Conservation (phyloP, 2,113 vertebrate species). For the Ornithorhynchus anatinus region DNA sequence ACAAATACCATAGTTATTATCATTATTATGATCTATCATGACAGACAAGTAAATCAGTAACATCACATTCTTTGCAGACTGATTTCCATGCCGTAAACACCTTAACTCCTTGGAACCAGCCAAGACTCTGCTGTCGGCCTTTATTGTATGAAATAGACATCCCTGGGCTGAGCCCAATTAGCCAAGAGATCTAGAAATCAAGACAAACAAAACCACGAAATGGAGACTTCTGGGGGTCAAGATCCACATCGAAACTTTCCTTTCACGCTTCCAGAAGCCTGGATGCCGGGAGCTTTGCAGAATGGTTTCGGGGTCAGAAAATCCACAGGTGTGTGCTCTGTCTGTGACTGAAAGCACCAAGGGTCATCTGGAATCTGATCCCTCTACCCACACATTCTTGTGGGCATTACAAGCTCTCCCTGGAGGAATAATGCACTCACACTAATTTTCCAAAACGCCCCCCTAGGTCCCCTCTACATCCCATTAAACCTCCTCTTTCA, state of each 20-base stretch:
- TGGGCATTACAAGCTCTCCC: constrained; percentile 67
- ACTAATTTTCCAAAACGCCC: constrained; percentile 64
- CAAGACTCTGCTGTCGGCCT: too few relatives aligned
- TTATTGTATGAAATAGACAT: too few relatives aligned
- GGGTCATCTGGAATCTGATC: constrained; percentile 64
- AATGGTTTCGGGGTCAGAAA: constrained; percentile 67
- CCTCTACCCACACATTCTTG: constrained; percentile 66
- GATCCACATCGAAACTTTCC: constrained; percentile 51
- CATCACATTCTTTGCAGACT: too few relatives aligned
- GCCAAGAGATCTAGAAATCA: too few relatives aligned
- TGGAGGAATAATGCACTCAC: constrained; percentile 70
- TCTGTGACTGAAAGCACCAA: constrained; percentile 59
- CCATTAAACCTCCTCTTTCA: constrained; percentile 57
- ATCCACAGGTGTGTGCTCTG: constrained; percentile 71
- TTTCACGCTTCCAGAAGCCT: constrained; percentile 67
- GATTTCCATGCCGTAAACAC: too few relatives aligned
- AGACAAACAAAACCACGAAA: background rate
- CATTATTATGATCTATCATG: too few relatives aligned
- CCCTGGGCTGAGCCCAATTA: too few relatives aligned
- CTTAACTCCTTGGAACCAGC: too few relatives aligned
- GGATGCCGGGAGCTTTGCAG: constrained; percentile 66
- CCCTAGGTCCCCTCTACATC: too few relatives aligned
- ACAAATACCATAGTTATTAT: too few relatives aligned
- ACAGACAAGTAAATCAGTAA: too few relatives aligned
- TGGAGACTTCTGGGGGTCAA: background rate